Base-by-base conservation (phyloP, 2,888 invertebrate genomes). In the Dromius quadrimaculatus region DNA sequence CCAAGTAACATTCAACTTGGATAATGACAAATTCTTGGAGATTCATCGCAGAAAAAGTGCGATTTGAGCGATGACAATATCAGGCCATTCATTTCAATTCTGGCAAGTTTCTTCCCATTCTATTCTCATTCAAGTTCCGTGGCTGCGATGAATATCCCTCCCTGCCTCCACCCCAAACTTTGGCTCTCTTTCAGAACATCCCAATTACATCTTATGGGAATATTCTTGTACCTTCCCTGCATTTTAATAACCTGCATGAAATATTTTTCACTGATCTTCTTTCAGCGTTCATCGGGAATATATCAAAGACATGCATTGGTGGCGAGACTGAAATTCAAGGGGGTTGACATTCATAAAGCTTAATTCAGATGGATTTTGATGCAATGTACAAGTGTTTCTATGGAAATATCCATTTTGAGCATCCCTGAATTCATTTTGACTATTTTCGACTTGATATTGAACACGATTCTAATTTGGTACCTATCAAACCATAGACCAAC, bases 161-260 rank as follows among this genome's bases (percentile, higher is more conserved):
- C 1, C 36, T 2, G 9, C 28, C 28, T 28, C 8, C 36, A 15
- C n/a, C n/a, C n/a, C 41, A 41, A 41, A 41, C 13, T 11, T 45
- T 45, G 45, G 45, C 22, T 45, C 45, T 45, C 45, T 45, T 41
- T 45, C 45, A 45, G 45, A 45, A 45, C 45, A 45, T 45, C 19
- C 45, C 45, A 45, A 45, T 45, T 45, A 45, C 45, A 45, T 20
- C 45, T 41, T 41, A 41, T 41, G 41, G 41, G 41, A 41, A 41
- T 41, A 41, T 13, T 15, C 41, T 13, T 41, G 15, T 41, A 41
- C 41, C 41, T 41, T 15, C 15, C 41, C 13, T 41, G 41, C 41
- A 41, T 41, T 41, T 17, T 41, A 41, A 41, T 41, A 41, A 41
- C 15, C 41, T 41, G n/a, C n/a, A 41, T 41, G 2, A 36, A 36